Percentiles rank a stretch among this genome's conserved stretches.
These are phyloP conservation scores for Smutsia temminckii DNA, from an alignment of 2,797 vertebrate genomes.

Conservation along the genomic window DNA sequence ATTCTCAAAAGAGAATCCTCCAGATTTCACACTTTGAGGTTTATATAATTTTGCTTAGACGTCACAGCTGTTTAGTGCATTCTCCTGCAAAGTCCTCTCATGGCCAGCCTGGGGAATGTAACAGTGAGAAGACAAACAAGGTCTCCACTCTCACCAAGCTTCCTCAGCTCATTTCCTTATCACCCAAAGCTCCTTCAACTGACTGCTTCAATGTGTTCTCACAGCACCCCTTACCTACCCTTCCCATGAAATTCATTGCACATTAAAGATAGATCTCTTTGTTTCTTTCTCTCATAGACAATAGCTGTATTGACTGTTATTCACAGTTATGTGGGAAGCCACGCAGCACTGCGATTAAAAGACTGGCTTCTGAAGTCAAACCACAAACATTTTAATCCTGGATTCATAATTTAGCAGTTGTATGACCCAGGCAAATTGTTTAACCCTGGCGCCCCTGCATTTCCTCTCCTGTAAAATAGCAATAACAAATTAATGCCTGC, in stretches of 20 bases:
- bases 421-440: conserved; percentile 19
- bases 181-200: neutral
- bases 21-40: neutral
- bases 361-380: conserved; percentile 32
- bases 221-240: neutral
- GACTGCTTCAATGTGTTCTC: neutral
- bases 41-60: neutral
- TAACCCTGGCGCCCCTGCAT: conserved; percentile 34
- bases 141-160: neutral
- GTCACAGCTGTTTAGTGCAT: neutral
- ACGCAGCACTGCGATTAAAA: neutral
- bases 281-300: neutral
- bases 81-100: neutral
- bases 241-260: neutral
- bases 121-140: neutral
- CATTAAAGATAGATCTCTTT: neutral
- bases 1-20: neutral
- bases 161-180: neutral
- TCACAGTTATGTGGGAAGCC: conserved; percentile 18
- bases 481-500: neutral
- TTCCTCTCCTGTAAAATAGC: conserved; percentile 35
- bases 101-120: neutral
- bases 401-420: conserved; percentile 33
- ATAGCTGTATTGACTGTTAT: neutral
- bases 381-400: conserved; percentile 29